Base-by-base conservation (phyloP, 2,888 invertebrate genomes). In the Ornithoptera alexandrae region DNA sequence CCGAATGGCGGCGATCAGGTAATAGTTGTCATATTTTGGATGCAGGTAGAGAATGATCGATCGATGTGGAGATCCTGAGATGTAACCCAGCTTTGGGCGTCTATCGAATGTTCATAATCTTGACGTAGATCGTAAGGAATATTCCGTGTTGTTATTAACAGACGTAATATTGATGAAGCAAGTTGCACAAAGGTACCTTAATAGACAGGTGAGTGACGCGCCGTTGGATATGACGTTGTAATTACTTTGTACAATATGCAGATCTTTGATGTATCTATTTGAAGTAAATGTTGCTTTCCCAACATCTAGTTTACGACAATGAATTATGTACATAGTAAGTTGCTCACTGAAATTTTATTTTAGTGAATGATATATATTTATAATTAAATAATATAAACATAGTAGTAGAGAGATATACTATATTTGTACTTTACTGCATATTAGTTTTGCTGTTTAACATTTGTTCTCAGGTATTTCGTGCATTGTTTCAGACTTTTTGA, bases 221-320 rank as follows among this genome's bases (percentile, higher is more conserved):
- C 62, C 7, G 53, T 63, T 58, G 62, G 50, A 46, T 24, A 24
- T 50, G 62, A 63, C 46, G 62, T 17, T 24, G 62, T 50, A 46
- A 63, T 63, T 63, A 63, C 53, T n/a, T 18, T 63, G 20, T 53
- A 50, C 62, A 50, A 18, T 63, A 24, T 63, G 20, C 39, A 62
- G 53, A 53, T 53, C 53, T 53, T 58, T 22, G 57, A 22, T 58
- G 22, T n/a, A 58, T 20, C n/a, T 10, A 58, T 58, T 22, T 58
- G 57, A 20, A 22, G 22, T 58, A 58, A 58, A 58, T 58, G 15
- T 58, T 58, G 57, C 24, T 58, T 24, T 24, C 6, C 57, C 2
- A 22, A 58, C 22, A 58, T 18, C 18, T 53, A n/a, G 53, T 53
- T n/a, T n/a, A 53, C 7, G 18, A 12, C 3, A 17, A 15, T 46